Percentiles rank a stretch among this genome's conserved stretches.
Evolutionary conservation across 2,888 invertebrate genomes (phyloP).

Genomic region (Netelia inedita): DNA sequence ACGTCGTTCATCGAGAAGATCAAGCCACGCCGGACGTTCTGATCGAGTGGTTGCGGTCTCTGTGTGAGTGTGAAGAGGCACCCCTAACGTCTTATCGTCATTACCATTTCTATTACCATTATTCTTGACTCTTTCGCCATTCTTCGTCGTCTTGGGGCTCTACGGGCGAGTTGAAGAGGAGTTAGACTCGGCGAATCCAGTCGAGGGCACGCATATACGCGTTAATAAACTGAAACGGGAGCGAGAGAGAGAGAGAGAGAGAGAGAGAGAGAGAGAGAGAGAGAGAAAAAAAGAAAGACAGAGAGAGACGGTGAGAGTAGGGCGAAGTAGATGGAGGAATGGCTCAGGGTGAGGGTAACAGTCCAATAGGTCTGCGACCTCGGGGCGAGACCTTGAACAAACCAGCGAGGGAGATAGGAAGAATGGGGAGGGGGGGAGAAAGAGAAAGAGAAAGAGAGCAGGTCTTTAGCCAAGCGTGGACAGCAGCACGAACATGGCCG

Average conservation of each 20-base stretch:
- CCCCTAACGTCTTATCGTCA: conserved; percentile 64
- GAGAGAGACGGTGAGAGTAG: conserved; percentile 34
- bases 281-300: conserved; percentile 39
- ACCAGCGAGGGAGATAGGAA: conserved; percentile 56
- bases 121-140: conserved; percentile 59
- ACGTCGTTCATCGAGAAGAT: conserved; percentile 12
- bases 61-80: not conserved
- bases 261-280: conserved; percentile 35
- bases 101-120: conserved; percentile 73
- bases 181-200: conserved; percentile 19
- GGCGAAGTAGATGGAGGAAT: conserved; percentile 56
- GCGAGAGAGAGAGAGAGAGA: conserved; percentile 47
- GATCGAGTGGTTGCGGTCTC: conserved; percentile 16
- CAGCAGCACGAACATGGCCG: conserved; percentile 19
- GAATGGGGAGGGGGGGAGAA: conserved; percentile 26
- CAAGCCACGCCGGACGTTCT: not conserved
- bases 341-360: conserved; percentile 61
- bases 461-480: conserved; percentile 67
- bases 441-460: conserved; percentile 24
- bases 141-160: conserved; percentile 37
- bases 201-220: conserved; percentile 35
- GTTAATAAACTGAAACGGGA: conserved; percentile 40
- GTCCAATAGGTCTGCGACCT: conserved; percentile 76
- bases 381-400: conserved; percentile 79
- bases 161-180: conserved; percentile 11